Percentiles rank a stretch among this genome's conserved stretches.
phyloP scores from a whole-genome alignment of 2,888 invertebrate genomes.

The Xestia c-nigrum region DNA sequence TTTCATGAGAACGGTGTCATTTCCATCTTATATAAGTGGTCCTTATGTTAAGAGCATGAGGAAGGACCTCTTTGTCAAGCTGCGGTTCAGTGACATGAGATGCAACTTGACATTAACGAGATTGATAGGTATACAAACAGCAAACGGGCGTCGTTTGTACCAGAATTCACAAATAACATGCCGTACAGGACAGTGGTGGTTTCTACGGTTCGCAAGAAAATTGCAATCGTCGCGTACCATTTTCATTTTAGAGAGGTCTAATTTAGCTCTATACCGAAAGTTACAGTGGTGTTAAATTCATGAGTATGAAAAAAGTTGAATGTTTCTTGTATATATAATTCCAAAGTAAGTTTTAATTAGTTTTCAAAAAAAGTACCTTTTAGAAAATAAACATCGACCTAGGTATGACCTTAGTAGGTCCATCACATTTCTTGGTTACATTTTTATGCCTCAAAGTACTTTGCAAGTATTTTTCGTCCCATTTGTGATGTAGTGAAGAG shows the following conservation, averaged over 20 bases:
- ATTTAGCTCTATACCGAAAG: background rate
- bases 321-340: background rate
- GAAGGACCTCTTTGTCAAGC: background rate
- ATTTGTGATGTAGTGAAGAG: conserved; percentile 16
- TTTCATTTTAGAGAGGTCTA: background rate
- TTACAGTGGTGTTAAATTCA: too few relatives aligned
- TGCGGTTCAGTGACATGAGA: background rate
- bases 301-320: too few relatives aligned
- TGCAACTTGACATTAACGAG: background rate
- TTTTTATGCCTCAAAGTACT: conserved; percentile 3
- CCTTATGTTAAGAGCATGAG: background rate
- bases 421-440: background rate
- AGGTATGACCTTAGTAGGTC: background rate
- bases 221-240: background rate
- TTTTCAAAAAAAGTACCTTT: background rate
- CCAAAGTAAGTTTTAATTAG: background rate
- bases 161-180: background rate
- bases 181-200: background rate
- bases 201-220: background rate
- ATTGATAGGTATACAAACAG: background rate
- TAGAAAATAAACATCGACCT: background rate
- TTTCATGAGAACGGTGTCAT: too few relatives aligned
- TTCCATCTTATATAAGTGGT: background rate
- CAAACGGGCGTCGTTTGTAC: background rate
- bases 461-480: background rate